phyloP scores from a whole-genome alignment of 1,140 invertebrate species.

The Drosophila nannoptera region DNA sequence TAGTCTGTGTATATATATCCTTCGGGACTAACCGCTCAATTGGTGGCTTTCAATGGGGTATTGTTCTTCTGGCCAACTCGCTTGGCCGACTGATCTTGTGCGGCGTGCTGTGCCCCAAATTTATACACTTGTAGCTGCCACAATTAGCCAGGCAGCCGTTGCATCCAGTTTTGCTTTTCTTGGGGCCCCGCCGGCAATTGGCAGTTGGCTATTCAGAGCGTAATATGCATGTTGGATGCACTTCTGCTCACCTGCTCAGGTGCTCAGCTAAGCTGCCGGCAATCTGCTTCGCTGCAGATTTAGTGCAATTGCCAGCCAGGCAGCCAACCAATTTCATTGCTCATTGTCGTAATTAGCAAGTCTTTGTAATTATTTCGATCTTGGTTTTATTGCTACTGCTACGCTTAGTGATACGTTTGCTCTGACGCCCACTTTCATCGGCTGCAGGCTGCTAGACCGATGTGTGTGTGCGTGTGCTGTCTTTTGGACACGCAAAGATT shows the following conservation, averaged over 20 bases:
- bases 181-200: slow-evolving; percentile 20
- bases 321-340: slow-evolving; percentile 53
- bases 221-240: slow-evolving; percentile 74
- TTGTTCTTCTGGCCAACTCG: slow-evolving; percentile 52
- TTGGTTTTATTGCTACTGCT: slow-evolving; percentile 21
- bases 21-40: slow-evolving; percentile 4
- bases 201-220: slow-evolving; percentile 71
- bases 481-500: slow-evolving; percentile 60
- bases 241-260: slow-evolving; percentile 28
- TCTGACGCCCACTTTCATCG: slow-evolving; percentile 72
- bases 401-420: slow-evolving; percentile 49
- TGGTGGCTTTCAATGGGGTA: slow-evolving; percentile 2
- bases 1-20: slow-evolving; percentile 32
- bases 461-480: slow-evolving; percentile 28
- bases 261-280: slow-evolving; percentile 37
- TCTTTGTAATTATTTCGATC: slow-evolving; percentile 66
- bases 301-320: slow-evolving; percentile 60
- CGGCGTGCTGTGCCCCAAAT: slow-evolving; percentile 64
- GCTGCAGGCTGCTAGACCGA: slow-evolving; percentile 25
- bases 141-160: slow-evolving; percentile 76
- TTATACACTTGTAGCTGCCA: slow-evolving; percentile 77
- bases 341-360: slow-evolving; percentile 73
- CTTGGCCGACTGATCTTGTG: slow-evolving; percentile 76
- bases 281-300: slow-evolving; percentile 76
- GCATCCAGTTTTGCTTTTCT: slow-evolving; percentile 61